Evolutionary conservation across 2,113 vertebrate genomes (phyloP).

Genomic region (Nerophis ophidion): DNA sequence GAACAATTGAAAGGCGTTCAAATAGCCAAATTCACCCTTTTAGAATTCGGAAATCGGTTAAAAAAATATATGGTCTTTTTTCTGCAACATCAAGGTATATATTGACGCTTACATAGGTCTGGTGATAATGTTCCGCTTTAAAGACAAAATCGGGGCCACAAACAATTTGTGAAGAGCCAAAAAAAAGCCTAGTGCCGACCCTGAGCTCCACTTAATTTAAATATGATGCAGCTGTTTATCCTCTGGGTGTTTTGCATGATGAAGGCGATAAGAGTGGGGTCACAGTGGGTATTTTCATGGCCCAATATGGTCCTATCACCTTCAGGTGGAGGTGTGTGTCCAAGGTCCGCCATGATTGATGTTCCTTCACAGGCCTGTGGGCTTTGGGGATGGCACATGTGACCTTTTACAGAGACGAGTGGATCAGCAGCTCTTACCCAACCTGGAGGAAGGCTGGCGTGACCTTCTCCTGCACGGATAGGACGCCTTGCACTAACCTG

Average conservation of each 20-base stretch:
- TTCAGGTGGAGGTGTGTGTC: slow-evolving; percentile 29
- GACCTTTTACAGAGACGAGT: slow-evolving; percentile 56
- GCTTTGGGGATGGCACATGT: slow-evolving; percentile 48
- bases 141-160: not conserved
- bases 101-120: too few species aligned
- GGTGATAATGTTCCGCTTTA: too few species aligned
- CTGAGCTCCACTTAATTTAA: not conserved
- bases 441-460: slow-evolving; percentile 35
- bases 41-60: too few species aligned
- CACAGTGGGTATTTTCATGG: slow-evolving; percentile 17
- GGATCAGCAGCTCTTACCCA: slow-evolving; percentile 45
- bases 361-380: slow-evolving; percentile 52
- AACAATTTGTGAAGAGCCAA: not conserved
- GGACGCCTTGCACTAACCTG: slow-evolving; percentile 9
- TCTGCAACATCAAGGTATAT: too few species aligned
- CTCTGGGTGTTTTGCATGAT: not conserved
- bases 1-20: too few species aligned
- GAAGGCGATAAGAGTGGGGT: slow-evolving; percentile 6
- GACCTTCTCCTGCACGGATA: slow-evolving; percentile 45
- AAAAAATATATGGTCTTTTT: too few species aligned
- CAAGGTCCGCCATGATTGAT: slow-evolving; percentile 60
- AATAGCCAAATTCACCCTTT: too few species aligned
- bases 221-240: not conserved
- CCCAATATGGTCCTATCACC: slow-evolving; percentile 29
- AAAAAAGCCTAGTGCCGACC: too few species aligned